These are phyloP conservation scores for Volucella inflata DNA, from an alignment of 2,888 invertebrate species.

Conservation along the genomic window DNA sequence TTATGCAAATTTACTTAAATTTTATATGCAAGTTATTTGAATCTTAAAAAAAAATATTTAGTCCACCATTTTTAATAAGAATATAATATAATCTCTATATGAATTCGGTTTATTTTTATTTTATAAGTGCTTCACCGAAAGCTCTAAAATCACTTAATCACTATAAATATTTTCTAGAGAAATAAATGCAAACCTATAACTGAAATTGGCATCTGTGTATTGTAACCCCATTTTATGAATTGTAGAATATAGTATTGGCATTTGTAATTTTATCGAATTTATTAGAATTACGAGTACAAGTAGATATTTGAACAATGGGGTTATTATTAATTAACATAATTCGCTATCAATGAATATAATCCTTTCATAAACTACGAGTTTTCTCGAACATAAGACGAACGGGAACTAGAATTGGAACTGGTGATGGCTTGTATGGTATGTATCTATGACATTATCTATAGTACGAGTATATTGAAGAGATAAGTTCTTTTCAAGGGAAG, in stretches of 20 bases:
- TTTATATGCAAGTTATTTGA: constrained; percentile 3
- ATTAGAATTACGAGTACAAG: constrained; percentile 41
- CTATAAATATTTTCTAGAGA: constrained; percentile 25
- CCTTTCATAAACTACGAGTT: constrained; percentile 28
- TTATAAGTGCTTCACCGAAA: constrained; percentile 30
- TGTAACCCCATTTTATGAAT: neutral
- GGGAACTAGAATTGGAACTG: too few species aligned
- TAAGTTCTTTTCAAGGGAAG: constrained; percentile 52
- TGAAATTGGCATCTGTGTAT: constrained; percentile 26
- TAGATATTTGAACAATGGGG: neutral
- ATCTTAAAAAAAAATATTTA: constrained; percentile 24
- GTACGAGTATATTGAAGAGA: constrained; percentile 12
- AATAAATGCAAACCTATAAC: constrained; percentile 24
- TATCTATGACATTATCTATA: constrained; percentile 9
- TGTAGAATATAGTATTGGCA: too few species aligned
- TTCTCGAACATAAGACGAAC: too few species aligned
- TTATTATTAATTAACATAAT: constrained; percentile 68
- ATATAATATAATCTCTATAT: constrained; percentile 32
- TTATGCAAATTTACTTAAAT: neutral
- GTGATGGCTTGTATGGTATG: too few species aligned
- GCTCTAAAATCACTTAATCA: constrained; percentile 28
- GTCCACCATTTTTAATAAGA: constrained; percentile 28
- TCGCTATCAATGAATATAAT: constrained; percentile 54
- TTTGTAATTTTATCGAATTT: constrained; percentile 51
- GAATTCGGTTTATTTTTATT: constrained; percentile 39